Conservation (phyloP, 2,113 vertebrate genomes). For the Chitala chitala region DNA sequence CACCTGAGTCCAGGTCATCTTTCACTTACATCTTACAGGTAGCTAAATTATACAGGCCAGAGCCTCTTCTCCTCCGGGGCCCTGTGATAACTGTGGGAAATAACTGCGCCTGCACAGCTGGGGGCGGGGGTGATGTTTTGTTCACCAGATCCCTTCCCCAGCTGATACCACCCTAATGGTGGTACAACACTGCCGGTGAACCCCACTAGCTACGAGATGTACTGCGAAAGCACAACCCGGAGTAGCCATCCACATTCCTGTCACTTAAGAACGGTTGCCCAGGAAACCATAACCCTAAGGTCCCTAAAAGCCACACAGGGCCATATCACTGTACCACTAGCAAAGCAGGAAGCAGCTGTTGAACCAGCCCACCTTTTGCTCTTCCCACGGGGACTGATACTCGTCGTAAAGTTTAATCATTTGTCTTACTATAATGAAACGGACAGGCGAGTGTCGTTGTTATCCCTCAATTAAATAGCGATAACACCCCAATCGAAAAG, state of each 20-base stretch:
- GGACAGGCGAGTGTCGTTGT: conserved; percentile 40
- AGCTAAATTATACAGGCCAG: conserved; percentile 5
- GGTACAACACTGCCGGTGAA: background rate
- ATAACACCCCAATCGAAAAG: conserved; percentile 40
- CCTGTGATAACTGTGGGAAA: too few relatives aligned
- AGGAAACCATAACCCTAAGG: background rate
- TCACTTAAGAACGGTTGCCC: background rate
- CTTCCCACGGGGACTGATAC: conserved; percentile 24
- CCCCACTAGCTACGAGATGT: background rate
- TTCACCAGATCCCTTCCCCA: background rate
- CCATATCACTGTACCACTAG: background rate
- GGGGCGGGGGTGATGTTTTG: background rate
- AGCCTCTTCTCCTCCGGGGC: background rate
- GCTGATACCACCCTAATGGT: background rate
- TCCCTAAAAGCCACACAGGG: background rate
- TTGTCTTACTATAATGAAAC: conserved; percentile 55
- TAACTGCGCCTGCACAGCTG: too few relatives aligned
- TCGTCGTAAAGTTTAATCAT: conserved; percentile 44
- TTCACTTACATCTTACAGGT: background rate
- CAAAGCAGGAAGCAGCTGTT: too few relatives aligned
- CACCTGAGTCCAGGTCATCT: conserved; percentile 13
- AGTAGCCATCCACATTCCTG: background rate
- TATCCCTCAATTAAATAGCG: conserved; percentile 50
- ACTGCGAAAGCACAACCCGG: background rate
- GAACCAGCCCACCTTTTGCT: background rate